These are phyloP conservation scores for Dallia pectoralis DNA, from an alignment of 2,797 vertebrate species.

Conservation along the genomic window DNA sequence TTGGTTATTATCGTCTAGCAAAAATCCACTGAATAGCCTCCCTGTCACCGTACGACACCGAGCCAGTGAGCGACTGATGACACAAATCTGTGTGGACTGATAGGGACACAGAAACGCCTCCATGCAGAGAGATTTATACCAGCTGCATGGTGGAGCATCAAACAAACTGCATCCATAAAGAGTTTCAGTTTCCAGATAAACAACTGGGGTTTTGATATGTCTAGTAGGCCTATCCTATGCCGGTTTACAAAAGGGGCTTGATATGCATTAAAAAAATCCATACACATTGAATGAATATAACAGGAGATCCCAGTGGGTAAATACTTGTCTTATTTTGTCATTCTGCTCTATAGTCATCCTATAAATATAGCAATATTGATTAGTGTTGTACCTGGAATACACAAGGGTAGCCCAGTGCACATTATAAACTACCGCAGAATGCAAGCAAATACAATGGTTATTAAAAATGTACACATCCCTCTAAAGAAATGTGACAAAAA, in stretches of 20 bases:
- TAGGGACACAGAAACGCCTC: constrained; percentile 9
- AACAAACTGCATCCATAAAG: too few species aligned
- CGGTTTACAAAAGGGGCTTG: too few species aligned
- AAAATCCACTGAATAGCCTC: background rate
- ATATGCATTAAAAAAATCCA: too few species aligned
- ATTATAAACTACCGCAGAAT: background rate
- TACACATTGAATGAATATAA: too few species aligned
- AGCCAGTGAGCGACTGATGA: constrained; percentile 3
- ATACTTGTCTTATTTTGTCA: too few species aligned
- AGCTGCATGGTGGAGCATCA: background rate
- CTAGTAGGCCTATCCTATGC: too few species aligned
- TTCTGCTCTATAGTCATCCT: background rate
- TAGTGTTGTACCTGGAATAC: background rate
- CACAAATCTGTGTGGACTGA: background rate
- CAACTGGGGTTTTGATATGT: too few species aligned
- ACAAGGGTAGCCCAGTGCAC: too few species aligned
- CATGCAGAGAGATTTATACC: background rate
- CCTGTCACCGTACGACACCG: background rate
- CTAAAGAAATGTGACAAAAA: too few species aligned
- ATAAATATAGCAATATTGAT: background rate
- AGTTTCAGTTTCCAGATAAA: too few species aligned
- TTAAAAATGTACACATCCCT: too few species aligned
- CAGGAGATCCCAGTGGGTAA: background rate
- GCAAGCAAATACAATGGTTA: background rate
- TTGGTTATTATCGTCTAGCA: constrained; percentile 7